Percentiles rank a stretch among this genome's conserved stretches.
These are phyloP conservation scores for Magallana angulata DNA, from an alignment of 1,140 invertebrate genomes.

Conservation along the genomic window DNA sequence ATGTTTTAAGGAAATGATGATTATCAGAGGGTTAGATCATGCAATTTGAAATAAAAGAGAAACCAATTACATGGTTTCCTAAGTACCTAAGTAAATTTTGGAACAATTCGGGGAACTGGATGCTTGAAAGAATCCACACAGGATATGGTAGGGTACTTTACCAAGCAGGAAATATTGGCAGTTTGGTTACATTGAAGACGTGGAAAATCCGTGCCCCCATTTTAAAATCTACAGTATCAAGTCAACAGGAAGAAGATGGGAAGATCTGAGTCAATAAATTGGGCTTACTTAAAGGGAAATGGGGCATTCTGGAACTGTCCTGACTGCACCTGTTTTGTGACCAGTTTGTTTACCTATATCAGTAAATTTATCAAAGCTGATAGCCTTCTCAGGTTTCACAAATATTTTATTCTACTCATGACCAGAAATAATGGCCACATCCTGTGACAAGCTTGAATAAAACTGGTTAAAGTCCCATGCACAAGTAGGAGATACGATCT, in stretches of 20 bases:
- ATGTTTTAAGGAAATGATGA: background rate
- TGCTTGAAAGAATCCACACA: slow-evolving; percentile 4
- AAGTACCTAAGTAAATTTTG: background rate
- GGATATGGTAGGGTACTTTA: background rate
- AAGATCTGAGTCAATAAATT: background rate
- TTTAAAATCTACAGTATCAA: background rate
- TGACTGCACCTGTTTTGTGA: background rate
- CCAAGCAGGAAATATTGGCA: slow-evolving; percentile 7
- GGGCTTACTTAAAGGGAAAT: background rate
- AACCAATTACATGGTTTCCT: background rate
- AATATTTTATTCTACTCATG: slow-evolving; percentile 10
- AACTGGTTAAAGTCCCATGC: background rate
- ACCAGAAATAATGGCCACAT: slow-evolving; percentile 27
- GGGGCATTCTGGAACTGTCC: background rate
- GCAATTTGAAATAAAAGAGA: background rate
- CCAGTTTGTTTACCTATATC: slow-evolving; percentile 11
- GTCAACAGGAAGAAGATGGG: slow-evolving; percentile 4
- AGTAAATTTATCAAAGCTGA: background rate
- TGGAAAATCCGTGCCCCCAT: background rate
- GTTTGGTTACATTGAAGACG: background rate
- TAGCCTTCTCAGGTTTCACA: slow-evolving; percentile 11
- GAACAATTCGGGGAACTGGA: background rate
- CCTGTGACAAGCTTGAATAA: slow-evolving; percentile 22
- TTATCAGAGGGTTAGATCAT: background rate
- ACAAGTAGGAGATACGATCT: slow-evolving; percentile 28